Evolutionary conservation across 2,888 invertebrate species (phyloP).

Genomic region (Drosophila subquinaria): DNA sequence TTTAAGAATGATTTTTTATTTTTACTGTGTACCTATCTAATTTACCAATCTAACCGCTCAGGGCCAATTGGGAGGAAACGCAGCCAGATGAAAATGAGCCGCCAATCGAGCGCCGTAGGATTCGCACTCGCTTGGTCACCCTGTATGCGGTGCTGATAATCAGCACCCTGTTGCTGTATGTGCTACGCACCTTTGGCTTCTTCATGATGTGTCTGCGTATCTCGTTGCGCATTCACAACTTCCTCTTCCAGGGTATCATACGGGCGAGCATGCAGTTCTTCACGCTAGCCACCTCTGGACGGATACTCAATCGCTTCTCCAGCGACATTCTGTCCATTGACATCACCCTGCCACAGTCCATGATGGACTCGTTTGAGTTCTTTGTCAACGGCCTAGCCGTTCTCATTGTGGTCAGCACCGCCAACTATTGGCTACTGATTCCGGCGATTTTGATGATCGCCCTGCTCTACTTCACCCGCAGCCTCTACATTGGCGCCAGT

Average conservation of each 20-base stretch:
- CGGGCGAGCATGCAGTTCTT: constrained; percentile 91
- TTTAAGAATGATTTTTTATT: too few species aligned
- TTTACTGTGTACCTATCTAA: too few species aligned
- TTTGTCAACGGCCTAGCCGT: constrained; percentile 85
- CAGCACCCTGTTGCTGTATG: constrained; percentile 85
- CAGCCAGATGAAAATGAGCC: constrained; percentile 64
- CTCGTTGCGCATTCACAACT: constrained; percentile 91
- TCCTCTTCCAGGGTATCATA: constrained; percentile 91
- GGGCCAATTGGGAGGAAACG: constrained; percentile 85
- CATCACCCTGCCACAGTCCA: constrained; percentile 87
- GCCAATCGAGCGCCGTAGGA: constrained; percentile 51
- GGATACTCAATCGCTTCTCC: constrained; percentile 91
- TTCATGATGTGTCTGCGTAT: constrained; percentile 91
- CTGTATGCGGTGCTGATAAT: constrained; percentile 79
- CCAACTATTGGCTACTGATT: constrained; percentile 88
- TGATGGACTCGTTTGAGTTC: constrained; percentile 88
- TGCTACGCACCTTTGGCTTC: constrained; percentile 88
- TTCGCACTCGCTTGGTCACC: constrained; percentile 74
- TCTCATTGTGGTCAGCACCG: constrained; percentile 88
- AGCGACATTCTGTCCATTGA: constrained; percentile 90
- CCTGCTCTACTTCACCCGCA: constrained; percentile 87
- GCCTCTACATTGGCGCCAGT: constrained; percentile 87
- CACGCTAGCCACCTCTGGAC: constrained; percentile 89
- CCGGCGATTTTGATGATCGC: constrained; percentile 87
- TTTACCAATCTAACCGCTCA: constrained; percentile 27